phyloP scores from a whole-genome alignment of 1,140 invertebrate genomes.

The Drosophila sucinea region DNA sequence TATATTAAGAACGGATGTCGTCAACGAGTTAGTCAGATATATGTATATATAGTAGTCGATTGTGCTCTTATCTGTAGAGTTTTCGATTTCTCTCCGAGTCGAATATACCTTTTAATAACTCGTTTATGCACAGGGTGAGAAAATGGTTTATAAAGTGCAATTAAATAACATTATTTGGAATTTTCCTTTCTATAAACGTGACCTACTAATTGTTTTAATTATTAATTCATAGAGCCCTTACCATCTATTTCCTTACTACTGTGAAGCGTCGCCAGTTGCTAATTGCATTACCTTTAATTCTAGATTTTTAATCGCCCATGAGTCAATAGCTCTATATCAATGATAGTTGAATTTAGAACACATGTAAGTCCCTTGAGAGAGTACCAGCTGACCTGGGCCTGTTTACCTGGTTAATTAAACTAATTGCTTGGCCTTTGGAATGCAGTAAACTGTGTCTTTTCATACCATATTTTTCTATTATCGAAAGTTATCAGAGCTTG shows the following conservation, averaged over 20 bases:
- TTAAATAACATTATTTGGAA: background rate
- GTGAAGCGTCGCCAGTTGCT: background rate
- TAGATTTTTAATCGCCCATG: background rate
- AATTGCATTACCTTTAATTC: background rate
- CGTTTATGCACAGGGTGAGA: background rate
- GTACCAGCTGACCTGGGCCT: no score
- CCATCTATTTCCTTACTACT: background rate
- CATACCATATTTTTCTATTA: background rate
- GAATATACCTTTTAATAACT: background rate
- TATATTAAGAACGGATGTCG: background rate
- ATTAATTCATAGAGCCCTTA: background rate
- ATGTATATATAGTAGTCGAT: background rate
- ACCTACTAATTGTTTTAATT: background rate
- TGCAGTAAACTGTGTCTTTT: background rate
- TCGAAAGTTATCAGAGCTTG: background rate
- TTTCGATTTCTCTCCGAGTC: background rate
- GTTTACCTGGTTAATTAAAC: slow-evolving; percentile 8
- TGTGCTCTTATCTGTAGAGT: background rate
- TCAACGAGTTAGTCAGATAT: background rate
- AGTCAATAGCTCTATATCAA: background rate
- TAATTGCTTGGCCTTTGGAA: background rate
- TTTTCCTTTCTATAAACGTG: background rate
- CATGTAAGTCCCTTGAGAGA: background rate
- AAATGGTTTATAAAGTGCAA: background rate
- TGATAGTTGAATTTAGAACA: background rate